Evolutionary conservation across 2,888 invertebrate genomes (phyloP).

Genomic region (Philopedon plagiatum): DNA sequence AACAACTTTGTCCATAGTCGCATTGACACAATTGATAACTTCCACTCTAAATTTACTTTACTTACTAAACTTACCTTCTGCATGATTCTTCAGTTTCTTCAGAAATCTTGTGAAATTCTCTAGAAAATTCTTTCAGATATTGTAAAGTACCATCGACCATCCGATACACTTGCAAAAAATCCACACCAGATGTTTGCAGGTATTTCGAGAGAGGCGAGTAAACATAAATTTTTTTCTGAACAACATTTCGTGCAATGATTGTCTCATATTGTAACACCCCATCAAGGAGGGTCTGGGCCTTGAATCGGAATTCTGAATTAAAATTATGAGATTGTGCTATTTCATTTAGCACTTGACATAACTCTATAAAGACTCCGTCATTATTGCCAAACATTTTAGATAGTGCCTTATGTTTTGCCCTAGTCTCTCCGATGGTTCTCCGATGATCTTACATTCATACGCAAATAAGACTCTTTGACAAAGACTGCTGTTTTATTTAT

Average conservation of each 20-base stretch:
- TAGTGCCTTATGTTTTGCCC: not conserved
- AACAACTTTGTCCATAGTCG: slow-evolving; percentile 12
- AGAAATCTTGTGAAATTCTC: not conserved
- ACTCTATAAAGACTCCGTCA: not conserved
- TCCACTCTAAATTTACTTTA: slow-evolving; percentile 1
- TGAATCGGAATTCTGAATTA: not conserved
- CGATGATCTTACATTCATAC: too few species aligned
- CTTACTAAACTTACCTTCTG: too few species aligned
- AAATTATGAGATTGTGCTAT: too few species aligned
- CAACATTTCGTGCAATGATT: not conserved
- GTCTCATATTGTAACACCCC: not conserved
- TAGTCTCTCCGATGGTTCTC: too few species aligned
- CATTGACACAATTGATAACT: slow-evolving; percentile 4
- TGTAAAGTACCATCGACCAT: not conserved
- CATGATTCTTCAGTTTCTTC: not conserved
- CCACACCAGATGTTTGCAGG: not conserved
- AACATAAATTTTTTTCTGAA: not conserved
- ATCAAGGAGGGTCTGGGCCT: not conserved
- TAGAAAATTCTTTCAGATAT: slow-evolving; percentile 9
- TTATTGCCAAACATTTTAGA: not conserved
- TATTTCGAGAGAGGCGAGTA: not conserved
- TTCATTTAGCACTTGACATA: too few species aligned
- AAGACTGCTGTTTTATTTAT: too few species aligned
- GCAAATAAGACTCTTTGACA: too few species aligned
- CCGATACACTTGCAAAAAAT: not conserved